These are phyloP conservation scores for Melanotus villosus DNA, from an alignment of 2,888 invertebrate genomes.

Conservation along the genomic window DNA sequence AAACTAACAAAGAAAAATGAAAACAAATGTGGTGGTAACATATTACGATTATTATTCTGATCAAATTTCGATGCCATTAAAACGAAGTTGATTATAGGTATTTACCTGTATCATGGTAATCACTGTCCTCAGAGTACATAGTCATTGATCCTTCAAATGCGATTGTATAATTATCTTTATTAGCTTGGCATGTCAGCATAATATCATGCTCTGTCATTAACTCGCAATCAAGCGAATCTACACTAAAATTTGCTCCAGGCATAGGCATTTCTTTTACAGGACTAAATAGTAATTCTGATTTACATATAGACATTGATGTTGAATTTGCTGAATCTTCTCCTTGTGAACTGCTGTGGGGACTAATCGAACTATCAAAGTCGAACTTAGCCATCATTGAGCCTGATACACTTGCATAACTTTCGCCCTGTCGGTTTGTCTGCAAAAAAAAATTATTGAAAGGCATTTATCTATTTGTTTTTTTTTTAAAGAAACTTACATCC, in stretches of 20 bases:
- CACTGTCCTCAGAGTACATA: conserved; percentile 88
- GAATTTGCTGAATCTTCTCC: conserved; percentile 84
- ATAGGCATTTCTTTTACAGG: conserved; percentile 88
- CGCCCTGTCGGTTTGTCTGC: conserved; percentile 74
- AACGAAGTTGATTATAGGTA: too few species aligned
- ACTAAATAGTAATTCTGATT: conserved; percentile 91
- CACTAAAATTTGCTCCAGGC: conserved; percentile 83
- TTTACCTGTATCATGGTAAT: conserved; percentile 72
- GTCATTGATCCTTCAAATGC: conserved; percentile 92
- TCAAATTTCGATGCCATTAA: too few species aligned
- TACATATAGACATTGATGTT: conserved; percentile 91
- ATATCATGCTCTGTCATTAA: conserved; percentile 86
- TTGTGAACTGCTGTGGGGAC: conserved; percentile 82
- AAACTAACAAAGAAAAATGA: too few species aligned
- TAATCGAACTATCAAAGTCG: conserved; percentile 83
- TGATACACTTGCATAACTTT: conserved; percentile 87
- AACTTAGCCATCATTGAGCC: conserved; percentile 87
- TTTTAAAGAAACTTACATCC: conserved; percentile 66
- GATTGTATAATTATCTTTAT: conserved; percentile 95
- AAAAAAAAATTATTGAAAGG: conserved; percentile 4
- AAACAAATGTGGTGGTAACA: too few species aligned
- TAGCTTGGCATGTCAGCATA: conserved; percentile 91
- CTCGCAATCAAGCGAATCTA: conserved; percentile 92
- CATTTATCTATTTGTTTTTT: too few species aligned
- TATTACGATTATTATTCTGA: too few species aligned